A percentile compares a stretch with the other conserved stretches of the same genome.
phyloP scores from a whole-genome alignment of 2,888 invertebrate species.

The Volucella inanis region DNA sequence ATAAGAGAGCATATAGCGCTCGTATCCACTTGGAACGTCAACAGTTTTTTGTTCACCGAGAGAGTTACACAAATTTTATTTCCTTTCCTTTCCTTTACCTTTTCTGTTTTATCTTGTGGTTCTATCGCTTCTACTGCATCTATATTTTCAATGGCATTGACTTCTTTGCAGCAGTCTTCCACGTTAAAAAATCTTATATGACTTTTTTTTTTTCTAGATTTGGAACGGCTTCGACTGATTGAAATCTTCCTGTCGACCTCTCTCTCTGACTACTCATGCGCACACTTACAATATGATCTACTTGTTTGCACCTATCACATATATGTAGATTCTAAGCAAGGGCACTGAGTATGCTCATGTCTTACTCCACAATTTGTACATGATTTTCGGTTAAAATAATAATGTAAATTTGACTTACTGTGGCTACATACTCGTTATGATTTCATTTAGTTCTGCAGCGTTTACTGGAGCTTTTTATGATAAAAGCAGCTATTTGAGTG shows the following conservation, averaged over 20 bases:
- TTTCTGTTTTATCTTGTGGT: not conserved
- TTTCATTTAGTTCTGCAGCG: not conserved
- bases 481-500: not conserved
- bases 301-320: not conserved
- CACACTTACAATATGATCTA: not conserved
- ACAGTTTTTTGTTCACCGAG: not conserved
- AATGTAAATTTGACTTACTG: not conserved
- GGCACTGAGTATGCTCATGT: not conserved
- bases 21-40: constrained; percentile 24
- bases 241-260: constrained; percentile 2
- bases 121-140: not conserved
- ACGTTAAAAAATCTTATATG: not conserved
- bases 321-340: not conserved
- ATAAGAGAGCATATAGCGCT: not conserved
- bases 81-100: not conserved
- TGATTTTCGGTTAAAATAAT: not conserved
- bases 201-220: not conserved
- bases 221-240: not conserved
- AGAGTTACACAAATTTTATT: not conserved
- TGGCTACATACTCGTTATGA: not conserved
- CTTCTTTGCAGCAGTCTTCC: not conserved
- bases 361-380: not conserved
- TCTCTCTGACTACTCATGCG: not conserved
- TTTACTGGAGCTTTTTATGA: not conserved
- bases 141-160: not conserved